Evolutionary conservation across 2,113 vertebrate species (phyloP).

Genomic region (Eira barbara): DNA sequence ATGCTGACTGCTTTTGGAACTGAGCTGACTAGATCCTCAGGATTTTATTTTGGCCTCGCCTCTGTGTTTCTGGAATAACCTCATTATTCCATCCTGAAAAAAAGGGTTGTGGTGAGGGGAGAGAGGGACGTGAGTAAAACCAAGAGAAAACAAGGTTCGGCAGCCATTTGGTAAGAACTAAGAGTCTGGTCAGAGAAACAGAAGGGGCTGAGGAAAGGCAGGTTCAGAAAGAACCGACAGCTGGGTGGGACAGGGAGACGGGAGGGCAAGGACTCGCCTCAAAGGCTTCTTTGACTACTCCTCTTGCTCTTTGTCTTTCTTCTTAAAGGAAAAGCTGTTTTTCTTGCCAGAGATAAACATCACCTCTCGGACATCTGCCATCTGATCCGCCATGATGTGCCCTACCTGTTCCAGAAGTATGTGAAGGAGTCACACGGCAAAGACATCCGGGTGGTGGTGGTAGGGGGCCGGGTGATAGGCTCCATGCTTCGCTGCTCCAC

Average conservation of each 20-base stretch:
- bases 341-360: constrained; percentile 92
- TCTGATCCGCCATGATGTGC: constrained; percentile 91
- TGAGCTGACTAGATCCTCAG: background rate
- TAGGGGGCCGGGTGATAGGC: constrained; percentile 91
- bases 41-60: background rate
- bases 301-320: constrained; percentile 23
- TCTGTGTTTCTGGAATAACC: constrained; percentile 11
- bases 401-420: constrained; percentile 94
- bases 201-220: background rate
- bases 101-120: background rate
- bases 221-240: background rate
- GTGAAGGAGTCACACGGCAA: constrained; percentile 93
- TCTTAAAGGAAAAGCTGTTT: constrained; percentile 90
- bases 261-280: background rate
- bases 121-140: background rate
- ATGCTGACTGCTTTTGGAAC: background rate
- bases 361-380: constrained; percentile 93
- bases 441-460: constrained; percentile 92
- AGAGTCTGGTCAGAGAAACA: background rate
- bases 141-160: background rate
- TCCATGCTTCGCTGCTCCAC: constrained; percentile 94
- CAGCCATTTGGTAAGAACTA: background rate
- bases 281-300: background rate
- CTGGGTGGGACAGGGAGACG: background rate
- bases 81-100: background rate